Base-by-base conservation (phyloP, 2,113 vertebrate species). In the Drymodes brunneopygia region DNA sequence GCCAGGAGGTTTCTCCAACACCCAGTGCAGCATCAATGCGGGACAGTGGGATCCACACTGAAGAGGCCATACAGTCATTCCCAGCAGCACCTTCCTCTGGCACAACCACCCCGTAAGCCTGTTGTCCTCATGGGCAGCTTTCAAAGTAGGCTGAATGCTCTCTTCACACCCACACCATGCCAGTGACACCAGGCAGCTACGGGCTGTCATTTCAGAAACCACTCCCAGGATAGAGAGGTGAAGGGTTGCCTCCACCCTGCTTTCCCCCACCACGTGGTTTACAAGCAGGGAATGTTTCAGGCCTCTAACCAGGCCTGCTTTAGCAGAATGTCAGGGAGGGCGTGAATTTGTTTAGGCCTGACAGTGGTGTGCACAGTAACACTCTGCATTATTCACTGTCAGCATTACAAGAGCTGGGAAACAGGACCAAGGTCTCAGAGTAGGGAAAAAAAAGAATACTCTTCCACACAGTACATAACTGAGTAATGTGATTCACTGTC, bases 1-100 rank as follows among this genome's bases (percentile, higher is more conserved):
- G 97, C 92, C 98, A 98, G 91, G 98, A 98, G 25, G 93, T 95
- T 92, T 98, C 98, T 75, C 96, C 97, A 44, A 97, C 96, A 22
- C 73, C 95, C 83, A 98, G 97, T 20, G 82, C 97, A 0, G 93
- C 98, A 54, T 97, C 92, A 56, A 95, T 98, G 71, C 97, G 98
- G 12, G 99, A 99, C 81, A 96, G 98, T 33, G 98, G 98, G 60
- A 98, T 98, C 77, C 98, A 98, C 93, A 92, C 98, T 6, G 99
- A 98, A 93, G 98, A 98, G 95, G 96, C 97, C 53, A 93, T 97
- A 21, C 98, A 98, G n/a, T 78, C 98, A 1, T 98, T 98, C 77
- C 96, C 97, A 85, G 91, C 97, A 84, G 90, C 96, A 75, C 94
- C 97, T 48, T 91, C 97, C 82, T 97, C 98, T 70, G 97, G 97